phyloP scores from a whole-genome alignment of 2,113 vertebrate genomes.

The Capra hircus region DNA sequence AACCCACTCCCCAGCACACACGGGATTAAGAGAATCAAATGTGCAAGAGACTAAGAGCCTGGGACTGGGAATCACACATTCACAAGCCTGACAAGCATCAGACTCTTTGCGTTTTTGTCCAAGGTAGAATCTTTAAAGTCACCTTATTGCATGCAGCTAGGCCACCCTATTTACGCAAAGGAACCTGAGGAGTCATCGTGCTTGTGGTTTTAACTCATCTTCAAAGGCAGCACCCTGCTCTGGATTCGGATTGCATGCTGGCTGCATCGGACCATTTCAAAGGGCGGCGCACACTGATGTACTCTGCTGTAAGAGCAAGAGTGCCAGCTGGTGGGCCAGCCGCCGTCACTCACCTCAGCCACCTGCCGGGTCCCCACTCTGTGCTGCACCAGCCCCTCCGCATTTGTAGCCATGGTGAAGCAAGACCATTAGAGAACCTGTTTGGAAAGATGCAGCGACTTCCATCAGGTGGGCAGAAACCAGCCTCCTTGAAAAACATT shows the following conservation, averaged over 20 bases:
- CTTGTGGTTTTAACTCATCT: not conserved
- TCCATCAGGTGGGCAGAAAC: conserved; percentile 78
- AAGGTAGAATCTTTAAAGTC: conserved; percentile 18
- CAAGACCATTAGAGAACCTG: conserved; percentile 92
- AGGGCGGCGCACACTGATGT: conserved; percentile 26
- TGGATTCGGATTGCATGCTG: not conserved
- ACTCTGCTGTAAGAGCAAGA: conserved; percentile 61
- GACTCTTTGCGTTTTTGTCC: not conserved
- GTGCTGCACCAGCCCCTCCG: conserved; percentile 92
- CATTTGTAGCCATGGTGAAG: conserved; percentile 89
- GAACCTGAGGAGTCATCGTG: not conserved
- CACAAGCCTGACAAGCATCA: not conserved
- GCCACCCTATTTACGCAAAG: not conserved
- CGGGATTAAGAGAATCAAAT: not conserved
- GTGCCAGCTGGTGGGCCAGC: conserved; percentile 65
- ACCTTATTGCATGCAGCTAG: not conserved
- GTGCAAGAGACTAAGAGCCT: not conserved
- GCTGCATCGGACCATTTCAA: conserved; percentile 7
- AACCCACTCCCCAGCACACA: not conserved
- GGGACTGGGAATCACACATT: not conserved
- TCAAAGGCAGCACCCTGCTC: not conserved
- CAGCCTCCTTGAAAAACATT: conserved; percentile 51
- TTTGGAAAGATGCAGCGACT: conserved; percentile 84
- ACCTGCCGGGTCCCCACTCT: conserved; percentile 90
- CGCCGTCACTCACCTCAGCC: conserved; percentile 89